A percentile compares a stretch with the other conserved stretches of the same genome.
These are phyloP conservation scores for Sporophila hypoxantha DNA, from an alignment of 2,113 vertebrate genomes.

Conservation along the genomic window DNA sequence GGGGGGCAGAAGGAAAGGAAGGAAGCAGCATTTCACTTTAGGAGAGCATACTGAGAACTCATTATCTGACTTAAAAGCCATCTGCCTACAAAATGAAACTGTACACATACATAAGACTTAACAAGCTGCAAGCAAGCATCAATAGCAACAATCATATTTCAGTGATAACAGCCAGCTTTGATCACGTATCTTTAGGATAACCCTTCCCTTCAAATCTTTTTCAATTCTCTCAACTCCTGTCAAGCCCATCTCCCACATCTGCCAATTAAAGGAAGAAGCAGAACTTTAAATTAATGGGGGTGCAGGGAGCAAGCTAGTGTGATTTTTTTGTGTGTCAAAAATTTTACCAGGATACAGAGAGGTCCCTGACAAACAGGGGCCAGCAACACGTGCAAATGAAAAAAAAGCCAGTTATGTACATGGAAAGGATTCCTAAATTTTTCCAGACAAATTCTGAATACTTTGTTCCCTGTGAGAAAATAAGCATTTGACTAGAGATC, in stretches of 20 bases:
- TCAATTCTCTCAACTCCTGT: neutral
- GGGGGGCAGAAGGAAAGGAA: neutral
- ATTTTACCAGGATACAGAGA: neutral
- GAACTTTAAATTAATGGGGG: neutral
- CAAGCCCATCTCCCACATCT: neutral
- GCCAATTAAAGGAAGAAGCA: neutral
- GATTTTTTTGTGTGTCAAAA: neutral
- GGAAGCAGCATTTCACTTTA: neutral
- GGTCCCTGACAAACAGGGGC: neutral
- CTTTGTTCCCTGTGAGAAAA: slow-evolving; percentile 27
- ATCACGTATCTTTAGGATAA: neutral
- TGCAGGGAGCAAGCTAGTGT: neutral
- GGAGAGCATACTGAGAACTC: neutral
- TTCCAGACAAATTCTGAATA: slow-evolving; percentile 28
- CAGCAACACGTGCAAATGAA: neutral
- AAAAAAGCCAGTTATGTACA: neutral
- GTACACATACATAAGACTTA: neutral
- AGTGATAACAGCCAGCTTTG: neutral
- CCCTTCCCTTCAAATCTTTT: neutral
- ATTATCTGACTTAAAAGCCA: neutral
- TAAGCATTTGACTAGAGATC: neutral
- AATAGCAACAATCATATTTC: neutral
- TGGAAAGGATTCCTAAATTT: neutral
- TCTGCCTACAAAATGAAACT: slow-evolving; percentile 12
- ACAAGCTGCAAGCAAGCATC: slow-evolving; percentile 16